Base-by-base conservation (phyloP, 1,140 invertebrate species). In the Arctopsyche grandis region DNA sequence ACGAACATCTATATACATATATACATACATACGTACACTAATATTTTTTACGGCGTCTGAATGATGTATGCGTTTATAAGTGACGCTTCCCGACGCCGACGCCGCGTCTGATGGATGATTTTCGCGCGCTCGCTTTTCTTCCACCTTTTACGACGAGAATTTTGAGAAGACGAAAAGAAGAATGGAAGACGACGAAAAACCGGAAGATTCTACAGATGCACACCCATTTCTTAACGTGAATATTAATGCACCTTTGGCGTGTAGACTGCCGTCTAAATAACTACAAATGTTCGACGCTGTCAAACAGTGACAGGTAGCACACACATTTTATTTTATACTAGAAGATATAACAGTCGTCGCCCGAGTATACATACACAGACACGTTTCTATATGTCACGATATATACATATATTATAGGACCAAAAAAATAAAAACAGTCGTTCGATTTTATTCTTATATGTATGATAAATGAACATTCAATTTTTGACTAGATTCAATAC, bases 51-150 rank as follows among this genome's bases (percentile, higher is more conserved):
- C 29, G 7, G 29, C 29, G 29, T 66, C 22, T 12, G 63, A 24
- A 71, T 71, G 69, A 71, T 71, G 69, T 71, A 71, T 71, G 69
- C 69, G 38, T 71, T 71, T 71, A 71, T 71, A 71, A 71, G 69
- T 71, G 69, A 71, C 69, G 69, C 69, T 29, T 71, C 46, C 46
- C 19, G 43, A 71, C 69, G 46, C 46, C 46, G 69, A 46, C 69
- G 63, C 48, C 63, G n/a, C n/a, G 63, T 60, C 63, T 71, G 69
- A 71, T 71, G 69, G 69, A 71, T 71, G 69, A 71, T 71, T 52
- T 44, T 46, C 69, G 29, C 69, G 69, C 19, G 1, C 29, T 66
- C 60, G 60, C 21, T 66, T 21, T 24, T 22, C n/a, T 69, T 69
- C 66, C 66, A 44, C 66, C 24, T 44, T 19, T 19, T 38, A 38